phyloP scores from a whole-genome alignment of 2,888 invertebrate species.

The Trichopoda pennipes region DNA sequence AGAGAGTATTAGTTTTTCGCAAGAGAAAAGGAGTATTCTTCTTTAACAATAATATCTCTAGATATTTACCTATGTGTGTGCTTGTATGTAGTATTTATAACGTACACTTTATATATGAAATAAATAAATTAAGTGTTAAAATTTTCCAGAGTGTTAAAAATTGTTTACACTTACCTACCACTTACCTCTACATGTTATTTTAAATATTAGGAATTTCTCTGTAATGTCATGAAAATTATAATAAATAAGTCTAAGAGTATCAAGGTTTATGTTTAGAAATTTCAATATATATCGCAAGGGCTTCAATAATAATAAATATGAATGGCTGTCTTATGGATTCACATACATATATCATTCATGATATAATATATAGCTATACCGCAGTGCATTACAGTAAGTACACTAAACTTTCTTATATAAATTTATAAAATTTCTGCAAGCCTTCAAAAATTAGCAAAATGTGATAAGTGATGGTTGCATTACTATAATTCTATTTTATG shows the following conservation, averaged over 20 bases:
- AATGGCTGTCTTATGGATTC: not conserved
- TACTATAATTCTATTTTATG: no score
- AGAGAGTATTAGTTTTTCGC: not conserved
- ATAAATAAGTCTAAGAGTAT: not conserved
- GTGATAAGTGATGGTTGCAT: no score
- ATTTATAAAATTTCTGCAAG: no score
- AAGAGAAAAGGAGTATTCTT: slow-evolving; percentile 31
- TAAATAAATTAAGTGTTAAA: not conserved
- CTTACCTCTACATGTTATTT: slow-evolving; percentile 33
- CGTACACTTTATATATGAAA: not conserved
- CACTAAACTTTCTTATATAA: no score
- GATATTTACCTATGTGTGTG: not conserved
- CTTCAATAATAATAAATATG: slow-evolving; percentile 11
- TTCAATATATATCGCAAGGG: slow-evolving; percentile 34
- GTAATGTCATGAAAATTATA: not conserved
- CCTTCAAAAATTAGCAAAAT: no score
- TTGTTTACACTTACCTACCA: slow-evolving; percentile 49
- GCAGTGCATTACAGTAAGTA: no score
- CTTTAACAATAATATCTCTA: not conserved
- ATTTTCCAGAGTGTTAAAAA: not conserved
- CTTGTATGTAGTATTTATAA: not conserved
- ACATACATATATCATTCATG: no score
- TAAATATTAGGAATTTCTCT: not conserved
- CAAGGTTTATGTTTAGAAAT: slow-evolving; percentile 39
- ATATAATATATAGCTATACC: no score